These are phyloP conservation scores for Drosophila truncata DNA, from an alignment of 1,140 invertebrate genomes.

Conservation along the genomic window DNA sequence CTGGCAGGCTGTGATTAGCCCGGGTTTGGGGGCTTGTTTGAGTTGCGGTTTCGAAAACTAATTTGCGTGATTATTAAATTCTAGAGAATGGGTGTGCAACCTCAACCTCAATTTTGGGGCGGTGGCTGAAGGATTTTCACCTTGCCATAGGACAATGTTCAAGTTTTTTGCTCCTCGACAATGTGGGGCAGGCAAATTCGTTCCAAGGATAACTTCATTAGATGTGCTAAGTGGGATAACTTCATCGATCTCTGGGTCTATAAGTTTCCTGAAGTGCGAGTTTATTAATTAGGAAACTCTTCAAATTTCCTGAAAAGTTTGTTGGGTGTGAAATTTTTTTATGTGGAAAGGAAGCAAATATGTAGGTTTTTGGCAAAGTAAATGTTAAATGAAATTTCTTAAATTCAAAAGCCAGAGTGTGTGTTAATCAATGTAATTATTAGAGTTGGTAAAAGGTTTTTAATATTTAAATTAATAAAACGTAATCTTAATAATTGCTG, in stretches of 20 bases:
- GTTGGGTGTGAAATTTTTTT: background rate
- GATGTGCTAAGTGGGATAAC: conserved; percentile 59
- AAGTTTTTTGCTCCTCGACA: conserved; percentile 33
- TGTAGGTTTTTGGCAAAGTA: background rate
- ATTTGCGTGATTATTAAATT: conserved; percentile 82
- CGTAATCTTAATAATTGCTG: background rate
- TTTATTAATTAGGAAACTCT: conserved; percentile 47
- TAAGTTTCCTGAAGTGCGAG: conserved; percentile 7
- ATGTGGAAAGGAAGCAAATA: background rate
- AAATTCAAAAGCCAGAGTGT: background rate
- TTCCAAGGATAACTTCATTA: conserved; percentile 64
- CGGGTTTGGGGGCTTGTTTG: conserved; percentile 47
- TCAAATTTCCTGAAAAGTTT: conserved; percentile 3
- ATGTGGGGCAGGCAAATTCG: conserved; percentile 48
- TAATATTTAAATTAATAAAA: too few species aligned
- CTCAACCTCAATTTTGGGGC: conserved; percentile 8
- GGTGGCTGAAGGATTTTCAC: conserved; percentile 37
- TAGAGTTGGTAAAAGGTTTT: background rate
- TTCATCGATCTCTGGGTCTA: conserved; percentile 46
- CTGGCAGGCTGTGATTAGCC: conserved; percentile 49
- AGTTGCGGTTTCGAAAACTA: conserved; percentile 79
- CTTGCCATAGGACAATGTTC: conserved; percentile 30
- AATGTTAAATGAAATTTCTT: background rate
- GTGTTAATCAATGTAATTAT: background rate
- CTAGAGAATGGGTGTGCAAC: conserved; percentile 21